Percentiles rank a stretch among this genome's conserved stretches.
phyloP scores from a whole-genome alignment of 1,140 invertebrate genomes.

The Dreissena polymorpha region DNA sequence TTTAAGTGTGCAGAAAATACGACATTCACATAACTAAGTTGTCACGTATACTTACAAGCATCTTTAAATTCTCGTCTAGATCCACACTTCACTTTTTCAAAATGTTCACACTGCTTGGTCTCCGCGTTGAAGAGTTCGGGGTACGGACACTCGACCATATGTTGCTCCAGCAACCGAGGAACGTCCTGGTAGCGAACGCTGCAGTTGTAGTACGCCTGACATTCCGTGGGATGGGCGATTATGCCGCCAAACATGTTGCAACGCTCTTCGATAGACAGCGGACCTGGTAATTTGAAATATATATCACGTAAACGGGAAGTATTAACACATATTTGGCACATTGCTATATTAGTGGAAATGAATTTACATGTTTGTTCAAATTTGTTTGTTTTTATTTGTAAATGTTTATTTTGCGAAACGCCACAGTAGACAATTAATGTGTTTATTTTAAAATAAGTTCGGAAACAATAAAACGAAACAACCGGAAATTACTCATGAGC shows the following conservation, averaged over 20 bases:
- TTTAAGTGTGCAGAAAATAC: neutral
- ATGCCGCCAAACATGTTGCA: constrained; percentile 35
- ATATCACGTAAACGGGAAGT: no score
- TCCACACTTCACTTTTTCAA: constrained; percentile 59
- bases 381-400: no score
- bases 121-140: constrained; percentile 58
- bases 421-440: no score
- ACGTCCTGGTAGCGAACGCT: constrained; percentile 29
- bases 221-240: constrained; percentile 58
- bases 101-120: constrained; percentile 53
- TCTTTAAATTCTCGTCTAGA: constrained; percentile 54
- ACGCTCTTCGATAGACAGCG: constrained; percentile 31
- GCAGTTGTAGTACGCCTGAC: constrained; percentile 66
- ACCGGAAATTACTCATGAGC: no score
- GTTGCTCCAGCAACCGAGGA: constrained; percentile 55
- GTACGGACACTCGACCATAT: constrained; percentile 63
- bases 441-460: no score
- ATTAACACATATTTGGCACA: no score
- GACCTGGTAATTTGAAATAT: constrained; percentile 4
- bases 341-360: no score
- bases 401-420: no score
- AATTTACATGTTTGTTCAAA: no score
- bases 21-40: neutral
- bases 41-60: constrained; percentile 54
- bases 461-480: no score